Evolutionary conservation across 92 coral and sea anemone species (phyloP).

Genomic region (Palythoa grandiflora): DNA sequence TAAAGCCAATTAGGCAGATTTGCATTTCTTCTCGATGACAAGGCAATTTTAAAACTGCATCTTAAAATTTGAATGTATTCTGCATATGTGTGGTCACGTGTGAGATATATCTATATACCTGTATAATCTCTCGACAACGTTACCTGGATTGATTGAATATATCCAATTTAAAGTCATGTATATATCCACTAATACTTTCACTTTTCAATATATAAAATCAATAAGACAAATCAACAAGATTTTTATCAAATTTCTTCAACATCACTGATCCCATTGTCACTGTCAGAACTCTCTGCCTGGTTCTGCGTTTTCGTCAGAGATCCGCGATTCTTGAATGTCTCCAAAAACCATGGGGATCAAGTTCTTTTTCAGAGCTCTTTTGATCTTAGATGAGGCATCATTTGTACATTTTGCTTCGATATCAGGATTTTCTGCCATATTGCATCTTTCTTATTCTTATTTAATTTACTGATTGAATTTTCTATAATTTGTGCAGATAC

Average conservation of each 20-base stretch:
- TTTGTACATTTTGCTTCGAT: background rate
- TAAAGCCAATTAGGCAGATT: too few relatives aligned
- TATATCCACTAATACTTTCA: too few relatives aligned
- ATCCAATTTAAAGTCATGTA: background rate
- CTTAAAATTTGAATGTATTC: too few relatives aligned
- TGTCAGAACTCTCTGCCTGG: background rate
- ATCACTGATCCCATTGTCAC: background rate
- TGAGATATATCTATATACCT: too few relatives aligned
- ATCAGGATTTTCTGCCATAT: constrained; percentile 27
- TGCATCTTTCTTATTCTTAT: background rate
- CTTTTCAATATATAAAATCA: background rate
- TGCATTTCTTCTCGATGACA: too few relatives aligned
- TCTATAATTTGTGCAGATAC: background rate
- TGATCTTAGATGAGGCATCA: background rate
- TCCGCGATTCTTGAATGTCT: background rate
- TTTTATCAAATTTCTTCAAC: background rate
- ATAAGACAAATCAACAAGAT: background rate
- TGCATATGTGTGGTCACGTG: too few relatives aligned
- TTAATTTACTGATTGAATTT: constrained; percentile 13
- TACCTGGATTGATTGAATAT: background rate
- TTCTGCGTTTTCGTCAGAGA: background rate
- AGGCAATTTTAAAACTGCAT: too few relatives aligned
- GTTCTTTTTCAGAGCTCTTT: background rate
- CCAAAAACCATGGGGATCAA: constrained; percentile 4
- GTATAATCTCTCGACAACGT: background rate